Conservation (phyloP, 2,113 vertebrate genomes). For the Ammospiza nelsoni region DNA sequence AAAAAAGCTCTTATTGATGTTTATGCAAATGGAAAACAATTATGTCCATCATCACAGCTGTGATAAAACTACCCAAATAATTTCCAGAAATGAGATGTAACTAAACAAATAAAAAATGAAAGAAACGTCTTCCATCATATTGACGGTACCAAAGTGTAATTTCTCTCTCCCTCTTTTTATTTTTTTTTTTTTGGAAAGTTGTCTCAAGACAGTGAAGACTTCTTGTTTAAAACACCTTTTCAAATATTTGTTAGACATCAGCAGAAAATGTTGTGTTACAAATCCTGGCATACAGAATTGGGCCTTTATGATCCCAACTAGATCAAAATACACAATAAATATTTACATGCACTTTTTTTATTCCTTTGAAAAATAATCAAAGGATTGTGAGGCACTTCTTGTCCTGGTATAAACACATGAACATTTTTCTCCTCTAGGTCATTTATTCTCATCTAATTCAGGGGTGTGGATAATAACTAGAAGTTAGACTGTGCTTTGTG, state of each 20-base stretch:
- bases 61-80: not conserved
- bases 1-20: not conserved
- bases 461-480: not conserved
- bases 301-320: not conserved
- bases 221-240: not conserved
- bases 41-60: not conserved
- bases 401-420: not conserved
- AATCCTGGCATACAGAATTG: not conserved
- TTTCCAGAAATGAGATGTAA: not conserved
- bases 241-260: not conserved
- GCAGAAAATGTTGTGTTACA: not conserved
- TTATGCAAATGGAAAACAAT: not conserved
- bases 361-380: slow-evolving; percentile 28
- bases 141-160: not conserved
- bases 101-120: not conserved
- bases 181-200: not conserved
- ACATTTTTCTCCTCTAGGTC: not conserved
- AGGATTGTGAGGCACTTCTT: not conserved
- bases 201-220: not conserved
- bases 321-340: slow-evolving; percentile 23
- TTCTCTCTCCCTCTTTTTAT: not conserved
- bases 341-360: not conserved
- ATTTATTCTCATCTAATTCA: slow-evolving; percentile 9
- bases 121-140: not conserved
- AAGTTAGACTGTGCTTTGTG: not conserved